Evolutionary conservation across 2,888 invertebrate species (phyloP), one percentile per base, ranked within the genome.

Genomic region (Caenorhabditis japonica): DNA sequence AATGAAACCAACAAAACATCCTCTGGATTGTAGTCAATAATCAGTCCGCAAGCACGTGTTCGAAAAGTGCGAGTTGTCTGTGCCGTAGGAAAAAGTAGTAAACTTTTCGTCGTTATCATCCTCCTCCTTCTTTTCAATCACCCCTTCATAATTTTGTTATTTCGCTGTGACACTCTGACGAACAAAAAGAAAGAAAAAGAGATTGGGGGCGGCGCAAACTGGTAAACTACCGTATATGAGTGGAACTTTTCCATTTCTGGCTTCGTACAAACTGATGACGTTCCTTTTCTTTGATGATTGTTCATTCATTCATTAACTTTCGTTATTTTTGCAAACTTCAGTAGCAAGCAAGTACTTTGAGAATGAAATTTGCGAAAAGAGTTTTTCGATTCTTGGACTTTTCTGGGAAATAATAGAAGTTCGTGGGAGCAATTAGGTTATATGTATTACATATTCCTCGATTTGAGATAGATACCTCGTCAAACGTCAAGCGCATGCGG

Each of bases 141-240:
- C 33, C 34, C 21, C 36, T 33, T 55, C 43, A 55, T 55, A 39
- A 56, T 21, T 27, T 47, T 58, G 58, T 49, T 60, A 51, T 60
- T 17, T 21, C 21, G 33, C 30, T 30, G 30, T 30, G 30, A 30
- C n/a, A n/a, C n/a, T n/a, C n/a, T n/a, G n/a, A n/a, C n/a, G n/a
- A n/a, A 21, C 23, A 25, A 46, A 23, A 23, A 4, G 25, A 46
- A 46, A 23, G 4, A 23, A 30, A 10, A 30, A 30, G 10, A 30
- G 30, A 30, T 10, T n/a, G n/a, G n/a, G n/a, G n/a, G n/a, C n/a
- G n/a, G n/a, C n/a, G n/a, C 30, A 7, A 30, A 30, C 5, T 30
- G 30, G 10, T 30, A 30, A 30, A 30, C 30, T 30, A 30, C 30
- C 7, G 30, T 30, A 30, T 30, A 7, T 10, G 30, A 30, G 10